These are phyloP conservation scores for Haemorhous mexicanus DNA, from an alignment of 2,113 vertebrate genomes.

Conservation along the genomic window DNA sequence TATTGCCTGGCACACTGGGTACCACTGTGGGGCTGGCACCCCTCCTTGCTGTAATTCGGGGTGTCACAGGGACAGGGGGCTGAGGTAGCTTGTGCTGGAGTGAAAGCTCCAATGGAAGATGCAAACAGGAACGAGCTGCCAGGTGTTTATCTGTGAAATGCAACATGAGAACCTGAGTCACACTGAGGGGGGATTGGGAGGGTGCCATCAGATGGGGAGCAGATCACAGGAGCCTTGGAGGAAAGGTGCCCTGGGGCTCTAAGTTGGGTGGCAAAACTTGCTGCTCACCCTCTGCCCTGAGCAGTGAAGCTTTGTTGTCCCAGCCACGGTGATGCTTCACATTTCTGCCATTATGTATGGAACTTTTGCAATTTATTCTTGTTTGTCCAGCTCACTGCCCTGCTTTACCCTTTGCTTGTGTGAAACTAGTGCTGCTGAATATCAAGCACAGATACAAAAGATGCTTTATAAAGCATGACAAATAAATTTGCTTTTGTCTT, in stretches of 20 bases:
- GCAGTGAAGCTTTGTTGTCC: too few relatives aligned
- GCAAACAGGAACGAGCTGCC: background rate
- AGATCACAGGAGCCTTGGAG: background rate
- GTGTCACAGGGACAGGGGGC: accelerated
- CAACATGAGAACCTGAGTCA: background rate
- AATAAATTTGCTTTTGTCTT: background rate
- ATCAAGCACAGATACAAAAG: background rate
- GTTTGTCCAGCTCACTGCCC: background rate
- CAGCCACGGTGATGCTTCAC: accelerated
- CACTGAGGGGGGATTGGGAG: background rate
- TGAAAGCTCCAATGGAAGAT: too few relatives aligned
- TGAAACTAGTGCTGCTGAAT: background rate
- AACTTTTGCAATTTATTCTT: background rate
- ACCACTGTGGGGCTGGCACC: background rate
- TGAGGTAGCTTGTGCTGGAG: background rate
- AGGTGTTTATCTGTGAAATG: background rate
- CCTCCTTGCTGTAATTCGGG: accelerated
- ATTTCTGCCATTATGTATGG: background rate
- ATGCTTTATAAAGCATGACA: background rate
- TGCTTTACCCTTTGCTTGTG: background rate
- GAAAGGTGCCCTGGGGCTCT: accelerated
- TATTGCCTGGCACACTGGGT: accelerated
- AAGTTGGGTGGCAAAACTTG: background rate
- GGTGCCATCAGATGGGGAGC: background rate
- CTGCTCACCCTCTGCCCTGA: background rate